Conservation (phyloP, 2,797 vertebrate species). For the Arremon aurantiirostris region DNA sequence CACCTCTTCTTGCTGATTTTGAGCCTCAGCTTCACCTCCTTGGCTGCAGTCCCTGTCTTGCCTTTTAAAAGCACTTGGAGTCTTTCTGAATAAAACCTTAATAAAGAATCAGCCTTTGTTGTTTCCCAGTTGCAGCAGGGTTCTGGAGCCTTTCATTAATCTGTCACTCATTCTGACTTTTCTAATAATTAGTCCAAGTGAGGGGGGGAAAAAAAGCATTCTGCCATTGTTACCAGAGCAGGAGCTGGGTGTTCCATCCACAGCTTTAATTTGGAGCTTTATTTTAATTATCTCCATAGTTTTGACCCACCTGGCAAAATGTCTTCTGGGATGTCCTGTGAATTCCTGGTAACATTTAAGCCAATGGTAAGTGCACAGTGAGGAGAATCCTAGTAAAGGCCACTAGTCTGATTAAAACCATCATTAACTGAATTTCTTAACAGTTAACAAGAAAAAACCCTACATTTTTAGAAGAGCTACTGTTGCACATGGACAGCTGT, state of each 20-base stretch:
- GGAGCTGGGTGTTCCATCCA: not conserved
- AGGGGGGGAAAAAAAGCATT: fast-evolving
- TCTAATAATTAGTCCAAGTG: not conserved
- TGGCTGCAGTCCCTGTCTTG: not conserved
- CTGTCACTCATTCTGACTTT: conserved; percentile 10
- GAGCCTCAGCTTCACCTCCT: not conserved
- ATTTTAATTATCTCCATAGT: conserved; percentile 61
- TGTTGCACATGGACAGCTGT: not conserved
- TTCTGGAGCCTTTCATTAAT: not conserved
- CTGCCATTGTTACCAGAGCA: not conserved
- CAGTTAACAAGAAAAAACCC: not conserved
- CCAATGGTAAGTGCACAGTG: conserved; percentile 80
- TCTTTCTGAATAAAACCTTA: not conserved
- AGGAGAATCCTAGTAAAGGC: not conserved
- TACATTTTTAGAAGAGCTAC: not conserved
- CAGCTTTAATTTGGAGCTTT: not conserved
- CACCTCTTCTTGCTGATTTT: not conserved
- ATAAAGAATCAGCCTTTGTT: not conserved
- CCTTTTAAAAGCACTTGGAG: not conserved
- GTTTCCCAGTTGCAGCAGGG: not conserved
- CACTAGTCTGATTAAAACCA: not conserved
- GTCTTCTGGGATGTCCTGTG: conserved; percentile 88
- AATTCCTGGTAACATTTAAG: conserved; percentile 82
- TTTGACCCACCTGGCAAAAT: conserved; percentile 85
- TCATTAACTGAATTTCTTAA: not conserved